Evolutionary conservation across 2,888 invertebrate genomes (phyloP), one percentile per base, ranked within the genome.

Genomic region (Aleiodes alternator): DNA sequence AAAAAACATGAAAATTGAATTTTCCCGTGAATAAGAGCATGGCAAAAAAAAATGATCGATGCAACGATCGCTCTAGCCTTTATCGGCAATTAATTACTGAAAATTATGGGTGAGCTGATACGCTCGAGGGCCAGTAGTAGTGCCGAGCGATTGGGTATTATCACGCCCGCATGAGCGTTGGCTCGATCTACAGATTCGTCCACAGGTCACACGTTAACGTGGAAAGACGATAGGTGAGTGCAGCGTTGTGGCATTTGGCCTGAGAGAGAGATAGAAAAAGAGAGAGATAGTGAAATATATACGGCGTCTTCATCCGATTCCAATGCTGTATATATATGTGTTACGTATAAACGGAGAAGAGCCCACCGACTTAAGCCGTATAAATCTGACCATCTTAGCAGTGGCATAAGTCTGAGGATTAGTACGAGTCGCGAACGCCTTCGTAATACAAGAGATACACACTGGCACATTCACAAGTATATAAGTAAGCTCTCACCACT

Each of bases 371-470:
- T 83, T 88, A 85, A 88, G 88, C 88, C 87, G 83, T 87, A 89
- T 88, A 89, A 88, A 89, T 89, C 89, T 88, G 86, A 82, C 82
- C 86, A 86, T 86, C 88, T 88, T 87, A 88, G 79, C 83, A 82
- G 81, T 82, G 84, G 87, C 85, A 87, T 88, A 88, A 89, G 88
- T 88, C 87, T 86, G 55, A 79, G 88, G 89, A 89, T 89, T 89
- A 89, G 85, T 85, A 78, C 81, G 82, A 83, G 82, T 82, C 82
- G 80, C 83, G 80, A 78, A 68, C 77, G 76, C 80, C 73, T 76
- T 69, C 71, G 75, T 72, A 73, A 64, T 64, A 64, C 64, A 23
- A 64, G 64, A 64, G 64, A 64, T 64, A 64, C 48, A 64, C 64
- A 64, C 50, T 50, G 68, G 48, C 68, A 31, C 68, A 68, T 51